A percentile compares a stretch with the other conserved stretches of the same genome.
These are phyloP conservation scores for Euplexia lucipara DNA, from an alignment of 2,888 invertebrate species.

Conservation along the genomic window DNA sequence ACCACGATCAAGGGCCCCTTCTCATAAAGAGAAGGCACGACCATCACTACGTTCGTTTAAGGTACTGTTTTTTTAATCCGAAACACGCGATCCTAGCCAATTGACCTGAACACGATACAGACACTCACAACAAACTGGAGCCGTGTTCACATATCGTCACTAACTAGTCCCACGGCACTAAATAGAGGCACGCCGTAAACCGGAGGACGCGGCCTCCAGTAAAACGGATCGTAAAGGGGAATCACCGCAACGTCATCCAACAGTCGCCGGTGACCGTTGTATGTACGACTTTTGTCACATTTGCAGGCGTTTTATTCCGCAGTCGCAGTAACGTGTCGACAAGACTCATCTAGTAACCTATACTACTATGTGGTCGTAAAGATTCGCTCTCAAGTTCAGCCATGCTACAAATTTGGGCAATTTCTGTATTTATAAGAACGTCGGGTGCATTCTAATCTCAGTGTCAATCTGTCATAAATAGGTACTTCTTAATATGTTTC, in stretches of 20 bases:
- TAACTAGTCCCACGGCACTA: constrained; percentile 40
- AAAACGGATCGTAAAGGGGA: constrained; percentile 56
- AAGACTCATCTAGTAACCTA: constrained; percentile 5
- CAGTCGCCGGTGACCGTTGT: constrained; percentile 3
- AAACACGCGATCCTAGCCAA: background rate
- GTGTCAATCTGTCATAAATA: too few species aligned
- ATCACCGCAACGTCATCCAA: constrained; percentile 43
- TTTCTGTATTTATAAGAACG: too few species aligned
- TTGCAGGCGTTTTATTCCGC: constrained; percentile 47
- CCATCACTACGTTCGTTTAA: background rate
- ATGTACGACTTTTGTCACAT: constrained; percentile 25
- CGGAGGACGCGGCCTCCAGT: constrained; percentile 39
- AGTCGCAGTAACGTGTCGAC: constrained; percentile 4
- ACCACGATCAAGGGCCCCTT: too few species aligned
- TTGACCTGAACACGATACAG: constrained; percentile 3
- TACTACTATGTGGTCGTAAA: constrained; percentile 13
- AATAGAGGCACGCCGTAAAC: constrained; percentile 45
- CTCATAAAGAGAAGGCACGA: too few species aligned
- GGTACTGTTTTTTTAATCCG: background rate
- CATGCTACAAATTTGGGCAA: background rate
- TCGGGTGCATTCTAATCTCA: too few species aligned
- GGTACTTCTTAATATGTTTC: too few species aligned
- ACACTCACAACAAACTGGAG: constrained; percentile 14
- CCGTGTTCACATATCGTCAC: constrained; percentile 36
- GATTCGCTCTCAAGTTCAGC: background rate